Conservation (phyloP, 2,113 vertebrate genomes). For the Perca fluviatilis region DNA sequence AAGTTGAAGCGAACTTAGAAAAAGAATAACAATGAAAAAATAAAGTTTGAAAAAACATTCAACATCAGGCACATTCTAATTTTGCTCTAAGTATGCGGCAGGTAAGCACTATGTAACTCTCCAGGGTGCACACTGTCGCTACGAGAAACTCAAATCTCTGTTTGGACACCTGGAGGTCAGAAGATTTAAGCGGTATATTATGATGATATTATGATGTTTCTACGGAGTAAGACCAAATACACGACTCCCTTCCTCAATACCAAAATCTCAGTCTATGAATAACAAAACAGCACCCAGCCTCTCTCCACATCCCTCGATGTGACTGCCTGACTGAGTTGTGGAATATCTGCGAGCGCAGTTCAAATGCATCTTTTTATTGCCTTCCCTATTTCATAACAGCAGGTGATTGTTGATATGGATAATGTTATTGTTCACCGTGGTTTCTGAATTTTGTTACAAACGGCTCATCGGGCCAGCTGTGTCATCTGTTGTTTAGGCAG, state of each 20-base stretch:
- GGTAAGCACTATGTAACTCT: conserved; percentile 19
- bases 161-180: conserved; percentile 60
- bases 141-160: conserved; percentile 22
- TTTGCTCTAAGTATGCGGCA: conserved; percentile 30
- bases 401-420: conserved; percentile 31
- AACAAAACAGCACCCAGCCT: conserved; percentile 38
- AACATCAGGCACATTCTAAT: background rate
- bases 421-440: conserved; percentile 47
- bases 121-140: conserved; percentile 26
- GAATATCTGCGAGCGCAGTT: conserved; percentile 33
- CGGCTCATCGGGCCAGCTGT: conserved; percentile 10
- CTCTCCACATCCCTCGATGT: conserved; percentile 34
- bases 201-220: conserved; percentile 44
- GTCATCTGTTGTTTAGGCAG: conserved; percentile 14
- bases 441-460: conserved; percentile 40
- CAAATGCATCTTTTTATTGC: conserved; percentile 37
- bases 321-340: conserved; percentile 31
- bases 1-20: conserved; percentile 39
- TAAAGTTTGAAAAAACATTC: background rate
- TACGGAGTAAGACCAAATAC: conserved; percentile 52
- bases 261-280: conserved; percentile 63
- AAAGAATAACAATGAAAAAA: conserved; percentile 21
- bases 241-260: conserved; percentile 62
- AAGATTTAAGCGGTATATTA: conserved; percentile 47
- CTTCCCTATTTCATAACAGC: conserved; percentile 21